Evolutionary conservation across 2,888 invertebrate genomes (phyloP), one percentile per base, ranked within the genome.

Genomic region (Patella pellucida): DNA sequence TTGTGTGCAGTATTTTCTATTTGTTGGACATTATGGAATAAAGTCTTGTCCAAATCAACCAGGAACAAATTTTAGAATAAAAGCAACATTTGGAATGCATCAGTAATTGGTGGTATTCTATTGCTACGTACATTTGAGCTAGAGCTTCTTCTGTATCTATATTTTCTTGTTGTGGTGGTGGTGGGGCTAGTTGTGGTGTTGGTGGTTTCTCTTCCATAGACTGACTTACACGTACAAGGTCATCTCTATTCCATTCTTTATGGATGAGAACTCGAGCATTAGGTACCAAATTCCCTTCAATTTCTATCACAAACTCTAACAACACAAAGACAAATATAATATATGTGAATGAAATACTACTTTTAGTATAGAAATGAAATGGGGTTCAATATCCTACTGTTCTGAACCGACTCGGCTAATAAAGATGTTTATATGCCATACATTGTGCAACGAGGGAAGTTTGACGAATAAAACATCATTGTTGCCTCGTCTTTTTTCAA

Each of bases 231-330:
- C 62, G 62, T 14, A 62, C 14, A 12, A 84, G 85, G 23, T 84
- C 84, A 11, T 79, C 79, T 15, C 68, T 76, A 4, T 52, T 78
- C 85, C 86, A 88, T 62, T 81, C 78, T 54, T 83, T 79, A 78
- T 86, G 86, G 52, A 90, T 84, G 51, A 85, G 78, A 19, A 90
- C 77, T 14, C 79, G 80, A 11, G 86, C 77, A 69, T 84, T 85
- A 0, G 85, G 80, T 1, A 74, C 79, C 56, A 89, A 76, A 23
- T 79, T 82, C 12, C 84, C 85, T 54, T 89, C 89, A 19, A 88
- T 84, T 76, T 89, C 87, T 73, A 90, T 76, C n/a, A 88, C 87
- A 81, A 88, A 86, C 54, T 85, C 90, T 90, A 81, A 0, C 79
- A 79, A 62, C 19, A 62, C 19, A 19, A 62, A 62, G 19, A 23